These are phyloP conservation scores for Syritta pipiens DNA, from an alignment of 2,888 invertebrate genomes.

Conservation along the genomic window DNA sequence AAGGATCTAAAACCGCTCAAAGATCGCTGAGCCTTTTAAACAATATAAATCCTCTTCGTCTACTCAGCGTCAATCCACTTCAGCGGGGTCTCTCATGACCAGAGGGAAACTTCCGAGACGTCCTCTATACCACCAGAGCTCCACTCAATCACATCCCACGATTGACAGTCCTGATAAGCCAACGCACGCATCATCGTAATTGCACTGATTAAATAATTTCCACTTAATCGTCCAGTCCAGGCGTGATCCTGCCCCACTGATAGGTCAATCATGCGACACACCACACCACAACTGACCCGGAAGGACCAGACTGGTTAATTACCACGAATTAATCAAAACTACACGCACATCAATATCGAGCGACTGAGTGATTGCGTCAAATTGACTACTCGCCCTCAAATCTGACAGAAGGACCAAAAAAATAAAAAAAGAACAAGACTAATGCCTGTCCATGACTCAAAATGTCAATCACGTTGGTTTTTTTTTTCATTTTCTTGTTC, in stretches of 20 bases:
- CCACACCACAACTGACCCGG: conserved; percentile 40
- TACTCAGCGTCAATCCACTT: too few relatives aligned
- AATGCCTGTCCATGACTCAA: conserved; percentile 65
- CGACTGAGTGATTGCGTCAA: conserved; percentile 64
- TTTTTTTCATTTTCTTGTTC: conserved; percentile 4
- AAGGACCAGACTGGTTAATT: conserved; percentile 64
- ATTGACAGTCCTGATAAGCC: too few relatives aligned
- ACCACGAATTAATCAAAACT: conserved; percentile 65
- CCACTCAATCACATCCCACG: too few relatives aligned
- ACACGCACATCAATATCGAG: conserved; percentile 65
- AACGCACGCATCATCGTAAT: too few relatives aligned
- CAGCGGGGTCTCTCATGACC: too few relatives aligned
- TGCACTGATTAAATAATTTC: conserved; percentile 56
- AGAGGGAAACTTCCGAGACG: too few relatives aligned
- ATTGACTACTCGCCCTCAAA: conserved; percentile 52
- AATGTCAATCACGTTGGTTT: conserved; percentile 61
- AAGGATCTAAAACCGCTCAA: too few relatives aligned
- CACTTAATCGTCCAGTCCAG: neutral
- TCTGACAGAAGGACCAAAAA: conserved; percentile 38
- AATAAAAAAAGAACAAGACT: conserved; percentile 54
- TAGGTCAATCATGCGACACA: conserved; percentile 49
- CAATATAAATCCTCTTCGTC: too few relatives aligned
- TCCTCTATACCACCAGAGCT: too few relatives aligned
- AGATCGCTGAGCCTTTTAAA: too few relatives aligned
- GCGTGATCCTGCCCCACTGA: conserved; percentile 35